Evolutionary conservation across 2,797 vertebrate genomes (phyloP).

Genomic region (Molossus molossus): DNA sequence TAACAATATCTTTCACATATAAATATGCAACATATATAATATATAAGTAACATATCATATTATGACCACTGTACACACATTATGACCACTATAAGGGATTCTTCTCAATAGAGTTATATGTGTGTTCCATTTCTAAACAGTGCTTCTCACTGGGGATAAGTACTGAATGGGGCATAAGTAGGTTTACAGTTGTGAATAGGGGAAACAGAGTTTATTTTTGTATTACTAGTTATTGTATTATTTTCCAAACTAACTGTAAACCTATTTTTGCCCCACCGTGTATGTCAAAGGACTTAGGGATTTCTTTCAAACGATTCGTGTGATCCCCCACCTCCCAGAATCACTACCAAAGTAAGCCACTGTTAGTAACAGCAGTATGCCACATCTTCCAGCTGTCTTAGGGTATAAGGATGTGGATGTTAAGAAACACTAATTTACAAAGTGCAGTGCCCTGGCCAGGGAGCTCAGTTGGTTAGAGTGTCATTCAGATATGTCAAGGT

Average conservation of each 20-base stretch:
- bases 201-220: background rate
- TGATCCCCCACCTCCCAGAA: background rate
- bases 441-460: background rate
- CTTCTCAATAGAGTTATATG: background rate
- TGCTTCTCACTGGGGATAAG: conserved; percentile 23
- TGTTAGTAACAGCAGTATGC: background rate
- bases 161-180: background rate
- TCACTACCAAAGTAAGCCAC: background rate
- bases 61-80: background rate
- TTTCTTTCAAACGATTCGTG: background rate
- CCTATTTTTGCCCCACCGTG: background rate
- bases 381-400: background rate
- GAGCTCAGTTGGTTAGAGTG: background rate
- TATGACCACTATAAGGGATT: background rate
- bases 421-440: conserved; percentile 52
- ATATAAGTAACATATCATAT: background rate
- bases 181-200: background rate
- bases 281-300: background rate
- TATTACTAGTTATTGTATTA: background rate
- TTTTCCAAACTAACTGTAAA: background rate
- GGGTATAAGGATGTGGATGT: background rate
- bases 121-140: conserved; percentile 28
- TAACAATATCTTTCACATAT: conserved; percentile 46
- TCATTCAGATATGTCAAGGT: background rate
- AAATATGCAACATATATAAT: background rate